Conservation (phyloP, 2,113 vertebrate species). For the Oryzias curvinotus region DNA sequence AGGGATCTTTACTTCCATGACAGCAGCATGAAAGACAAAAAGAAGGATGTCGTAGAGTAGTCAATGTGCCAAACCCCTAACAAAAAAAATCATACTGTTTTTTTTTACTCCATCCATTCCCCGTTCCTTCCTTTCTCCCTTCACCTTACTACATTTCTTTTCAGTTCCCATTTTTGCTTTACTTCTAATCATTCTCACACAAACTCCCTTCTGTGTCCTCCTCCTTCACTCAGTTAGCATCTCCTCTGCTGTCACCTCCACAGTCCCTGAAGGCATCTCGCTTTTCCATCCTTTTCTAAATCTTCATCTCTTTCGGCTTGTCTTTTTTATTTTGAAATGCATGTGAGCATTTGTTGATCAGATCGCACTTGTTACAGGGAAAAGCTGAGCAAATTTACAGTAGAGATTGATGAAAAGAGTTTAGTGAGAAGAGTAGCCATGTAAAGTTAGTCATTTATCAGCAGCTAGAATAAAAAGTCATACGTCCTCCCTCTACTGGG, state of each 20-base stretch:
- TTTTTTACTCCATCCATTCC: slow-evolving; percentile 13
- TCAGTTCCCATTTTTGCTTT: slow-evolving; percentile 30
- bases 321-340: slow-evolving; percentile 13
- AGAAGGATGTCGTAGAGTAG: slow-evolving; percentile 20
- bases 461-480: background rate
- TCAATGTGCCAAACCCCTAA: slow-evolving; percentile 26
- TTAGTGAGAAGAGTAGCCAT: slow-evolving; percentile 15
- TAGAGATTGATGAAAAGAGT: slow-evolving; percentile 1
- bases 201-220: slow-evolving; percentile 4
- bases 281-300: slow-evolving; percentile 10
- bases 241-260: slow-evolving; percentile 56
- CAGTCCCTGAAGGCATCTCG: slow-evolving; percentile 47
- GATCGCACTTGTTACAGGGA: background rate
- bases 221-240: slow-evolving; percentile 25
- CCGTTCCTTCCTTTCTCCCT: background rate
- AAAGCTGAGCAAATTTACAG: slow-evolving; percentile 1
- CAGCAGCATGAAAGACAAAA: slow-evolving; percentile 9
- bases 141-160: slow-evolving; percentile 2
- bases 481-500: background rate
- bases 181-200: slow-evolving; percentile 40
- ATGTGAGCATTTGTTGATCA: slow-evolving; percentile 11
- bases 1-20: slow-evolving; percentile 23
- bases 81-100: slow-evolving; percentile 3
- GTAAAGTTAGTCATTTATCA: slow-evolving; percentile 16
- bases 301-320: slow-evolving; percentile 1